These are phyloP conservation scores for Osmoderma eremita DNA, from an alignment of 2,888 invertebrate genomes.

Conservation along the genomic window DNA sequence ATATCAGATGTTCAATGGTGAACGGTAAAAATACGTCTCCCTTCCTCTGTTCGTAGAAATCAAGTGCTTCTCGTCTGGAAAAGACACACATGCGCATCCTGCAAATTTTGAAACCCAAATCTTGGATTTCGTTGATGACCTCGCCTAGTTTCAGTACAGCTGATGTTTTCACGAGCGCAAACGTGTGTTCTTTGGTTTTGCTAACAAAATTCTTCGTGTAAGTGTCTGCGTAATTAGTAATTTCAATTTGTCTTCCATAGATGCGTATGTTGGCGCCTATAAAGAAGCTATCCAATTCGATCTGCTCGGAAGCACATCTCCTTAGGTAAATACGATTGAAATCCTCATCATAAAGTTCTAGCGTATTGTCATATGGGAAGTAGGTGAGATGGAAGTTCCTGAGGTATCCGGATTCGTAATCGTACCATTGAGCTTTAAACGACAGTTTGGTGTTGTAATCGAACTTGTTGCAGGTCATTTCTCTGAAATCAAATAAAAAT, in stretches of 20 bases:
- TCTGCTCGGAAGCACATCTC: slow-evolving; percentile 74
- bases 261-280: slow-evolving; percentile 78
- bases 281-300: slow-evolving; percentile 75
- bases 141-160: slow-evolving; percentile 76
- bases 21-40: slow-evolving; percentile 73
- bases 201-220: slow-evolving; percentile 73
- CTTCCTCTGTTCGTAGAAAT: slow-evolving; percentile 70
- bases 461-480: slow-evolving; percentile 57
- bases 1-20: slow-evolving; percentile 72
- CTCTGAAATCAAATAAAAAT: slow-evolving; percentile 30
- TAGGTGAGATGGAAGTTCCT: slow-evolving; percentile 82
- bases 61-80: slow-evolving; percentile 71
- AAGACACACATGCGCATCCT: slow-evolving; percentile 79
- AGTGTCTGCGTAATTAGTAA: slow-evolving; percentile 78
- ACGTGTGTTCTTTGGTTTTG: slow-evolving; percentile 75
- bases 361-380: slow-evolving; percentile 78
- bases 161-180: slow-evolving; percentile 81
- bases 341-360: slow-evolving; percentile 73
- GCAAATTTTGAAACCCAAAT: slow-evolving; percentile 70
- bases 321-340: slow-evolving; percentile 65
- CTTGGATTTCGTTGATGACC: slow-evolving; percentile 75
- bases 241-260: slow-evolving; percentile 78
- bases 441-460: slow-evolving; percentile 68
- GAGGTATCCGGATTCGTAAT: slow-evolving; percentile 77
- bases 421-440: slow-evolving; percentile 89